A percentile compares a stretch with the other conserved stretches of the same genome.
Evolutionary conservation across 2,113 vertebrate species (phyloP).

Genomic region (Pitta sordida): DNA sequence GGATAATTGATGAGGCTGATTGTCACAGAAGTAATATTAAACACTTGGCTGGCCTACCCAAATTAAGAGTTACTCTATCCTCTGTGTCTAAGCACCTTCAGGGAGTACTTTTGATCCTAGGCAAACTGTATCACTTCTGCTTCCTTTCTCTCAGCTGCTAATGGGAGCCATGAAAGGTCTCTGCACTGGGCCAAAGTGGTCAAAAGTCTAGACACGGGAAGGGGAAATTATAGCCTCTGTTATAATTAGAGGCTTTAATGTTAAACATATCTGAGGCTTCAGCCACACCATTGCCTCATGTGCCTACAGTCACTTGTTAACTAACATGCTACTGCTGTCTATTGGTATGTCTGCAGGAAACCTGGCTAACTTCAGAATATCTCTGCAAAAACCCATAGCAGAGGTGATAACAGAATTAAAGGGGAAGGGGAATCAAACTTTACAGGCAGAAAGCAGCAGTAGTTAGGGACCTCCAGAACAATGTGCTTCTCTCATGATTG

Average conservation of each 20-base stretch:
- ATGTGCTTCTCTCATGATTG: neutral
- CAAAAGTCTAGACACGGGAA: neutral
- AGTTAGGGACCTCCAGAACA: neutral
- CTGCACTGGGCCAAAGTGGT: neutral
- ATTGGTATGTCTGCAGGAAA: neutral
- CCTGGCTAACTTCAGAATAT: neutral
- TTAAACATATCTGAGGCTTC: neutral
- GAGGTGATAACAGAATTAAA: neutral
- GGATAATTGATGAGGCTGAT: neutral
- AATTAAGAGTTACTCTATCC: neutral
- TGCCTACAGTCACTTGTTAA: neutral
- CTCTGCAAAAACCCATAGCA: neutral
- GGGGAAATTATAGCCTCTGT: neutral
- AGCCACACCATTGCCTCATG: neutral
- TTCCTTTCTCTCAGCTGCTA: neutral
- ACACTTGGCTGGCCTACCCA: neutral
- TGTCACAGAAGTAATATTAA: neutral
- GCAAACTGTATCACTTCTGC: accelerated
- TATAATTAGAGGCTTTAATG: neutral
- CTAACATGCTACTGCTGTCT: neutral
- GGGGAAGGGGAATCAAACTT: neutral
- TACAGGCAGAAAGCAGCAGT: neutral
- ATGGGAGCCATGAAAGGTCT: accelerated
- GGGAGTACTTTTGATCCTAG: neutral
- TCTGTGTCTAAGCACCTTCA: neutral